phyloP scores from a whole-genome alignment of 2,797 vertebrate genomes.

The Gila robusta region DNA sequence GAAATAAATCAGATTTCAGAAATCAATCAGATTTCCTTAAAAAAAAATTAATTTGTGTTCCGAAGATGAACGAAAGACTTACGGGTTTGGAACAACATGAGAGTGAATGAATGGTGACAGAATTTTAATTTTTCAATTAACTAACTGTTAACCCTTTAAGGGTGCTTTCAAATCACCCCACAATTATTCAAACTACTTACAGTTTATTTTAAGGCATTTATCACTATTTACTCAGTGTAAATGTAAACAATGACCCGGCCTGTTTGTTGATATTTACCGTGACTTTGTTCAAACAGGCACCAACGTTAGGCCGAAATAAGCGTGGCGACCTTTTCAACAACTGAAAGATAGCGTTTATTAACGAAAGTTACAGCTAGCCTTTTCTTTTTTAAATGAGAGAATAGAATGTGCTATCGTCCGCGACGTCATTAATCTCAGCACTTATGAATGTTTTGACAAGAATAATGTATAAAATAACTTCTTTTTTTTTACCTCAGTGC shows the following conservation, averaged over 20 bases:
- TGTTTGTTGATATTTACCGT: background rate
- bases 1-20: too few relatives aligned
- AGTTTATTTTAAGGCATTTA: background rate
- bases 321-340: background rate
- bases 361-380: background rate
- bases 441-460: background rate
- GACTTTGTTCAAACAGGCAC: background rate
- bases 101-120: too few relatives aligned
- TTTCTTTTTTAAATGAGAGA: background rate
- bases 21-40: too few relatives aligned
- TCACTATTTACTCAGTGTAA: background rate
- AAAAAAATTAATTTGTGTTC: too few relatives aligned
- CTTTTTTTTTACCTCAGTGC: background rate
- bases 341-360: background rate
- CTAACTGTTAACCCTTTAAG: too few relatives aligned
- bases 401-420: too few relatives aligned
- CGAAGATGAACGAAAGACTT: too few relatives aligned
- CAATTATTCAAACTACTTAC: background rate
- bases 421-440: background rate
- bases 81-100: too few relatives aligned
- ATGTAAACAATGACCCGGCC: background rate
- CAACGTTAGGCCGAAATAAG: background rate
- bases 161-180: background rate
- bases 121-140: too few relatives aligned
- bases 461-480: background rate